Base-by-base conservation (phyloP, 2,797 vertebrate genomes). In the Philypnodon macrostomus region DNA sequence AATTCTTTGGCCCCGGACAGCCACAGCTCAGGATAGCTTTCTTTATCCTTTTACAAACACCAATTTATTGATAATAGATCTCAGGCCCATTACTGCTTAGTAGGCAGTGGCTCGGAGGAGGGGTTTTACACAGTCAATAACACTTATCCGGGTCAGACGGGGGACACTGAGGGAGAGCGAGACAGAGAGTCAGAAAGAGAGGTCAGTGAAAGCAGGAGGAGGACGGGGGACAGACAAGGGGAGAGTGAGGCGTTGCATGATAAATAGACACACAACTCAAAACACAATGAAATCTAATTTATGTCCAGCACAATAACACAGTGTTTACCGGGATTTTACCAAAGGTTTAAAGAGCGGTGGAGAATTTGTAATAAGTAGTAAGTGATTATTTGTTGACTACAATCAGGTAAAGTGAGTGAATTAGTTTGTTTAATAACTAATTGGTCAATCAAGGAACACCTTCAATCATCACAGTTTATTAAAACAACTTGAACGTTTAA, bases 271-370 rank as follows among this genome's bases (percentile, higher is more conserved):
- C n/a, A n/a, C 33, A 71, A 67, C 58, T 70, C 53, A 72, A 53
- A 74, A 68, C 48, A 82, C 79, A 84, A 78, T 71, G 79, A 74
- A 68, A 66, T 67, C 73, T 79, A 79, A 84, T 85, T 85, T 74
- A 87, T 55, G 77, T 35, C 37, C 58, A 24, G 29, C 57, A 75
- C 73, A 42, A 24, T 52, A 53, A 53, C 68, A 79, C 73, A 35
- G 46, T 57, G n/a, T 78, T 83, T 80, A 78, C 72, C 33, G 16
- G 30, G 60, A 63, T 50, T 40, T 33, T 47, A 45, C 15, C 26
- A 17, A 21, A n/a, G n/a, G n/a, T n/a, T n/a, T n/a, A n/a, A n/a
- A n/a, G n/a, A n/a, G n/a, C n/a, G n/a, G n/a, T n/a, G n/a, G n/a
- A n/a, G n/a, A n/a, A n/a, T n/a, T n/a, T n/a, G n/a, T n/a, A n/a